These are phyloP conservation scores for Palythoa grandiflora DNA, from an alignment of 92 coral and sea anemone species.

Conservation along the genomic window DNA sequence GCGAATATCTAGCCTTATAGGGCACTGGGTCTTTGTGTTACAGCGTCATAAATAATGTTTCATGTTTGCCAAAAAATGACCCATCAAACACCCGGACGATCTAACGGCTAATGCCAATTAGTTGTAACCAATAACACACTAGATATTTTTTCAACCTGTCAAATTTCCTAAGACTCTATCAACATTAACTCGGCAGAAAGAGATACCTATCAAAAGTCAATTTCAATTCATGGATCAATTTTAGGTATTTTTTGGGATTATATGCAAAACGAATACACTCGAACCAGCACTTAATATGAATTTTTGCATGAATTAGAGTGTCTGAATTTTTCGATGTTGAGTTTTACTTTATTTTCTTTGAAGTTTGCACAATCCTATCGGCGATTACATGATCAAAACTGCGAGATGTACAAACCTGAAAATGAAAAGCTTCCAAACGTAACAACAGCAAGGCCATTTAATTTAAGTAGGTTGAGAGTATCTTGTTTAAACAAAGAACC, in stretches of 20 bases:
- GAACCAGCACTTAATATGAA: background rate
- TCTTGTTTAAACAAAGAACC: background rate
- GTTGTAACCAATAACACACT: conserved; percentile 11
- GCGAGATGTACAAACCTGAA: conserved; percentile 7
- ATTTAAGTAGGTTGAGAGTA: conserved; percentile 5
- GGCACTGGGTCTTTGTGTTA: background rate
- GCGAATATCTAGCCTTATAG: background rate
- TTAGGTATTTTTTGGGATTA: background rate
- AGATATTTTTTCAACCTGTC: background rate
- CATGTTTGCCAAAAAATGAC: background rate
- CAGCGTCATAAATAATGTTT: no score
- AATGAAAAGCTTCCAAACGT: conserved; percentile 28
- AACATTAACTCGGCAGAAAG: background rate
- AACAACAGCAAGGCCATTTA: background rate
- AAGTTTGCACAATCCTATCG: background rate
- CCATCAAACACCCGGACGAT: background rate
- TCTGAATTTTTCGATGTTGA: background rate
- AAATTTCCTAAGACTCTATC: conserved; percentile 14
- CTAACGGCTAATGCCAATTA: conserved; percentile 33
- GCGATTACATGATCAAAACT: background rate
- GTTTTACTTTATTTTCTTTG: background rate
- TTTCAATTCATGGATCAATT: background rate
- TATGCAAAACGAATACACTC: background rate
- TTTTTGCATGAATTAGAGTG: background rate
- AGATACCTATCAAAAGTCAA: background rate